These are phyloP conservation scores for Barnardius zonarius DNA, from an alignment of 2,113 vertebrate genomes.

Conservation along the genomic window DNA sequence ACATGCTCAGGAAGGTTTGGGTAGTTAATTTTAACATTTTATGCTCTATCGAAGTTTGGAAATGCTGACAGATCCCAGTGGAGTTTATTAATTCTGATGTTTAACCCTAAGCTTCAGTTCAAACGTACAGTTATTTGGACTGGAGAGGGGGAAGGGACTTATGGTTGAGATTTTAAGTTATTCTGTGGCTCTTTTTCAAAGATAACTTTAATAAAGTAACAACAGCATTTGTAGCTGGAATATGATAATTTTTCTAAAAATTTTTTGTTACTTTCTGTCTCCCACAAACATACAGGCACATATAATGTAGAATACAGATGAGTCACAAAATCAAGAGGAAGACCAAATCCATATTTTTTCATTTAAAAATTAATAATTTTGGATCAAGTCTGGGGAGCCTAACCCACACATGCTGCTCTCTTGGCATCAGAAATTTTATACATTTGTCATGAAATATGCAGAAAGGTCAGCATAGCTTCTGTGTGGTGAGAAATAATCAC, in stretches of 20 bases:
- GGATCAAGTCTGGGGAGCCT: background rate
- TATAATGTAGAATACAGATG: background rate
- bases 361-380: background rate
- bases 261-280: background rate
- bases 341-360: background rate
- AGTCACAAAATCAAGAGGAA: background rate
- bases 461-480: background rate
- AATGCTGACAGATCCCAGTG: conserved; percentile 44
- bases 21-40: conserved; percentile 55
- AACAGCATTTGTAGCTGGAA: background rate
- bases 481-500: background rate
- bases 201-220: background rate
- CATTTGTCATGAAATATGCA: background rate
- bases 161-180: background rate
- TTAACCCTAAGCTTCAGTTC: conserved; percentile 55
- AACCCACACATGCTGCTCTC: background rate
- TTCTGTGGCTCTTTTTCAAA: background rate
- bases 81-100: conserved; percentile 60
- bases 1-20: background rate
- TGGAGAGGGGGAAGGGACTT: background rate
- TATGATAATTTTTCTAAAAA: background rate
- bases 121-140: background rate
- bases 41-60: conserved; percentile 53
- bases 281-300: background rate
- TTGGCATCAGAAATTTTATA: background rate